phyloP scores from a whole-genome alignment of 2,113 vertebrate species.

The Capreolus pygargus region DNA sequence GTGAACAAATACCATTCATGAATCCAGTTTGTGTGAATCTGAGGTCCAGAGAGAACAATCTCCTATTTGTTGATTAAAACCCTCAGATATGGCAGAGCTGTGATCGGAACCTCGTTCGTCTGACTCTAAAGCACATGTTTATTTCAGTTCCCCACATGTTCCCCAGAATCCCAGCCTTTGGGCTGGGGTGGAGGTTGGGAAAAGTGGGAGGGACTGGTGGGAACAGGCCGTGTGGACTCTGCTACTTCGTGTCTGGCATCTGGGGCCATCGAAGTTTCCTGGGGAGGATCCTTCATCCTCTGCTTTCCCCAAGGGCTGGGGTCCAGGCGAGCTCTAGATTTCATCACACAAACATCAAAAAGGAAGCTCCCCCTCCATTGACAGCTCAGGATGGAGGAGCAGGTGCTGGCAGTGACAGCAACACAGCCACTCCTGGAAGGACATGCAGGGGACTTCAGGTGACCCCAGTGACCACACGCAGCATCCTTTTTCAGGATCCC shows the following conservation, averaged over 20 bases:
- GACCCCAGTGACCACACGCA: fast-evolving
- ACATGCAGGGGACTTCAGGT: background rate
- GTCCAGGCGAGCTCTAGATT: background rate
- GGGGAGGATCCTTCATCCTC: background rate
- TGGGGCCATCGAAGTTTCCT: background rate
- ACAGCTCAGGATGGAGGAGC: too few relatives aligned
- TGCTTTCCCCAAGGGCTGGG: background rate
- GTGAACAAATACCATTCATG: background rate
- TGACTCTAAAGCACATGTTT: background rate
- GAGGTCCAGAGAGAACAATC: background rate
- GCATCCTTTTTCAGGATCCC: background rate
- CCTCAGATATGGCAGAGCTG: background rate
- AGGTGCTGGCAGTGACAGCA: background rate
- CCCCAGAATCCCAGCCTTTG: background rate
- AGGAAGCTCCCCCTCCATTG: background rate
- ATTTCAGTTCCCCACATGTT: background rate
- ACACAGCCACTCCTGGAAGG: background rate
- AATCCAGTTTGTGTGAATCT: background rate
- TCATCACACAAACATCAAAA: background rate
- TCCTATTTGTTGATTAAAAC: background rate
- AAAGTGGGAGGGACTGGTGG: background rate
- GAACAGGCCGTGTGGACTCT: fast-evolving
- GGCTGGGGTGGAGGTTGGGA: background rate
- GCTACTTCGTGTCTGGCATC: background rate
- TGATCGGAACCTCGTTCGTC: background rate